Base-by-base conservation (phyloP, 2,113 vertebrate genomes). In the Callithrix jacchus region DNA sequence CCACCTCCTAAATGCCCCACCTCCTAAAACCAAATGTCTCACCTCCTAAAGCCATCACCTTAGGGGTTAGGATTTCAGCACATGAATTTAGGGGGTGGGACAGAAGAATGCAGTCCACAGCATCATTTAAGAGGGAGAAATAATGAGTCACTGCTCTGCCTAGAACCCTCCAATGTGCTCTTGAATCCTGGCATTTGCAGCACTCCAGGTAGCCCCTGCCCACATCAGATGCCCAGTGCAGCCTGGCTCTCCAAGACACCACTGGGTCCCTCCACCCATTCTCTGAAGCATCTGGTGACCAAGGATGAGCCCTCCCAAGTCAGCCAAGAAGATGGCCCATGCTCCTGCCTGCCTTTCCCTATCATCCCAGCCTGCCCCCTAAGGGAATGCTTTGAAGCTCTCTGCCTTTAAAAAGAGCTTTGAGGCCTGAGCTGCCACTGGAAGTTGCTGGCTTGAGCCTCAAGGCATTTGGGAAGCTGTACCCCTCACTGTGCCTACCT, bases 381-480 rank as follows among this genome's bases (percentile, higher is more conserved):
- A 35, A 87, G 35, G 21, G 20, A 74, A 54, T n/a, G 68, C 76
- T 20, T 32, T 32, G 8, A 64, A 82, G 54, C 10, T 76, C 32
- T 71, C 21, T 17, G 8, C 4, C 83, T 11, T n/a, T 32, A 45
- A 40, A 47, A 79, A 90, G 12, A 47, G 35, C 40, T 56, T 2
- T 8, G 18, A 82, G 70, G 42, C 32, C 58, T 47, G 40, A 73
- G 21, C 32, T 58, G 37, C 13, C 11, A 10, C 30, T 6, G 37
- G 35, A 56, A 52, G 45, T 35, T 71, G 25, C 54, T 54, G 20
- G 52, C 80, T 37, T 30, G 64, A 49, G 45, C 18, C 8, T 0
- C 21, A 14, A 42, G 35, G 14, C 12, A 54, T 2, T 0, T 0
- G 56, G 56, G 21, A 58, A 1, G 23, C 40, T 27, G 5, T 25